Percentiles rank a stretch among this genome's conserved stretches.
Evolutionary conservation across 1,140 invertebrate genomes (phyloP).

Genomic region (Procambarus virginalis): DNA sequence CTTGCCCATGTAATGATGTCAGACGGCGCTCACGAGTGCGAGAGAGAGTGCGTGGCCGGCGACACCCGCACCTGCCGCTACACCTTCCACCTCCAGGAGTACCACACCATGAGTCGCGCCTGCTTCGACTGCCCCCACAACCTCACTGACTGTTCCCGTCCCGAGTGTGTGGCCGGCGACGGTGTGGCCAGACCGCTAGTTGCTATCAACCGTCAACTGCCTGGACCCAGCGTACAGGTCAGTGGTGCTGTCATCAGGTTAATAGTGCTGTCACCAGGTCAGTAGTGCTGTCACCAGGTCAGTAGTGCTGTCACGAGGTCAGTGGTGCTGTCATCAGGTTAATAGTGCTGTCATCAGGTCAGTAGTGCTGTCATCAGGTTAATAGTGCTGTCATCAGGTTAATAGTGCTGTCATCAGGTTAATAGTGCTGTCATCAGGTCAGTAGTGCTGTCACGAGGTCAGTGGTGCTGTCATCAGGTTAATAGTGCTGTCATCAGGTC

Average conservation of each 20-base stretch:
- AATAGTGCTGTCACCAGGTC: too few relatives aligned
- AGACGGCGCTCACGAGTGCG: slow-evolving; percentile 16
- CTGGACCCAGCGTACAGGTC: slow-evolving; percentile 88
- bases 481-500: too few relatives aligned
- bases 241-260: background rate
- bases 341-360: too few relatives aligned
- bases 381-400: too few relatives aligned
- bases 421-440: too few relatives aligned
- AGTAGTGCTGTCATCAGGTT: too few relatives aligned
- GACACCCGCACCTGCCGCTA: slow-evolving; percentile 40
- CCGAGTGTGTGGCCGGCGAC: slow-evolving; percentile 88
- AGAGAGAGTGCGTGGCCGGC: slow-evolving; percentile 9
- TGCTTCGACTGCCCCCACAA: slow-evolving; percentile 88
- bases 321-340: too few relatives aligned
- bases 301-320: too few relatives aligned
- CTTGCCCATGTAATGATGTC: background rate
- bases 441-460: too few relatives aligned
- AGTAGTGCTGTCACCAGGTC: too few relatives aligned
- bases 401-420: too few relatives aligned
- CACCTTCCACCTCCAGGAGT: slow-evolving; percentile 38
- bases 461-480: too few relatives aligned
- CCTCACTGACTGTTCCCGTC: slow-evolving; percentile 82
- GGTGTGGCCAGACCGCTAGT: slow-evolving; percentile 83
- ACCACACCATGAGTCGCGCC: slow-evolving; percentile 75
- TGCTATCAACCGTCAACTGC: slow-evolving; percentile 89